phyloP scores from a whole-genome alignment of 1,140 invertebrate species.

The Doryteuthis pealeii region DNA sequence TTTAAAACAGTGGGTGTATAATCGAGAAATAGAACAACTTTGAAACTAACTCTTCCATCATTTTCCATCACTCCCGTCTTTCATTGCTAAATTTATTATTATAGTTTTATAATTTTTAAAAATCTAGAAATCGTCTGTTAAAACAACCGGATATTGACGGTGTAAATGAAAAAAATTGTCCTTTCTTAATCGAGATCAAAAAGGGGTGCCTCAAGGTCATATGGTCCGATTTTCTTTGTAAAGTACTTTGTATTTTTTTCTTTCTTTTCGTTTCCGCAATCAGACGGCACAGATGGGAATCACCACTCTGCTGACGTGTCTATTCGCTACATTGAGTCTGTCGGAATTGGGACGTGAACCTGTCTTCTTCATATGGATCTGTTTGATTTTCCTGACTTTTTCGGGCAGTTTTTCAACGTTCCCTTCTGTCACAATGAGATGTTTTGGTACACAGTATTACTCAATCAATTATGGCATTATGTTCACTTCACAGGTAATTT shows the following conservation, averaged over 20 bases:
- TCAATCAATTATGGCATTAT: conserved; percentile 45
- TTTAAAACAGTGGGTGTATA: no score
- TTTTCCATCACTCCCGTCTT: no score
- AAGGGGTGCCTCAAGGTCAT: no score
- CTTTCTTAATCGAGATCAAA: no score
- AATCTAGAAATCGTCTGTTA: no score
- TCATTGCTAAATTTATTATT: no score
- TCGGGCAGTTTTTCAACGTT: conserved; percentile 47
- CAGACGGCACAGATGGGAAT: conserved; percentile 35
- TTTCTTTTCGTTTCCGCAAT: neutral
- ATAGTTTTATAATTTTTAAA: no score
- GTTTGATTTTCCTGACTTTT: conserved; percentile 41
- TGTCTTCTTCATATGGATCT: conserved; percentile 45
- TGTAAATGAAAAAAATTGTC: no score
- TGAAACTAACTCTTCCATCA: no score
- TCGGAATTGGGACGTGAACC: conserved; percentile 29
- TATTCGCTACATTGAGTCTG: conserved; percentile 34
- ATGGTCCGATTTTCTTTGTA: no score
- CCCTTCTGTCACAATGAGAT: conserved; percentile 38
- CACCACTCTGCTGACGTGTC: conserved; percentile 22
- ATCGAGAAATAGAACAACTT: no score
- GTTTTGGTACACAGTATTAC: conserved; percentile 40
- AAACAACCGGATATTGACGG: no score
- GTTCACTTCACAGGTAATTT: conserved; percentile 44
- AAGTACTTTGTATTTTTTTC: neutral